A percentile compares a stretch with the other conserved stretches of the same genome.
These are phyloP conservation scores for Onychomys torridus DNA, from an alignment of 2,797 vertebrate genomes.

Conservation along the genomic window DNA sequence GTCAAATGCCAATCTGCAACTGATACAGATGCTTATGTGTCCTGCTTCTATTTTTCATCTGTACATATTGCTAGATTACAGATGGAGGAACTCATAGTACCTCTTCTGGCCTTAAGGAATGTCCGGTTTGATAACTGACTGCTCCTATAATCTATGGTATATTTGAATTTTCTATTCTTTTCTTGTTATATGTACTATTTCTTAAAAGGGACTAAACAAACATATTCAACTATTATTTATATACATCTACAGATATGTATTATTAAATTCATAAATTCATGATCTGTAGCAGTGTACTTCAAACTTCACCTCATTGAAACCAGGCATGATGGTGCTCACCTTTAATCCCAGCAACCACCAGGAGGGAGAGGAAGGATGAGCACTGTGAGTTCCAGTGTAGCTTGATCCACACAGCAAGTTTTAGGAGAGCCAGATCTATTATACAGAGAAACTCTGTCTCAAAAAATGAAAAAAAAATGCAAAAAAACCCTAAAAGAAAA, in stretches of 20 bases:
- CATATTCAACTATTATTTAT: neutral
- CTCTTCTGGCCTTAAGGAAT: neutral
- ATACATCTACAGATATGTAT: neutral
- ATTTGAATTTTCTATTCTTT: neutral
- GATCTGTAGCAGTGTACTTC: neutral
- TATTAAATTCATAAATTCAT: neutral
- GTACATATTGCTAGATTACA: neutral
- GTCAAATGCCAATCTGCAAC: neutral
- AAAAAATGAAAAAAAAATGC: neutral
- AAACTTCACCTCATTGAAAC: neutral
- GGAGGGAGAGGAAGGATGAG: neutral
- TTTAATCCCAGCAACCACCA: neutral
- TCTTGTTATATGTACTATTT: neutral
- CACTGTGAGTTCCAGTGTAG: no score
- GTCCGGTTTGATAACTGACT: neutral
- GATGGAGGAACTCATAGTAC: neutral
- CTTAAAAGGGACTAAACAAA: neutral
- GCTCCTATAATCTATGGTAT: neutral
- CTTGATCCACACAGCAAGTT: neutral
- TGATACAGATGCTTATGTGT: neutral
- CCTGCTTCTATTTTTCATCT: neutral
- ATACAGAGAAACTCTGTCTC: neutral
- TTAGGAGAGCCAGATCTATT: neutral
- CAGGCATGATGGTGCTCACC: neutral
- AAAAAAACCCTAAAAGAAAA: neutral